A percentile compares a stretch with the other conserved stretches of the same genome.
Evolutionary conservation across 2,888 invertebrate species (phyloP).

Genomic region (Eupeodes luniger): DNA sequence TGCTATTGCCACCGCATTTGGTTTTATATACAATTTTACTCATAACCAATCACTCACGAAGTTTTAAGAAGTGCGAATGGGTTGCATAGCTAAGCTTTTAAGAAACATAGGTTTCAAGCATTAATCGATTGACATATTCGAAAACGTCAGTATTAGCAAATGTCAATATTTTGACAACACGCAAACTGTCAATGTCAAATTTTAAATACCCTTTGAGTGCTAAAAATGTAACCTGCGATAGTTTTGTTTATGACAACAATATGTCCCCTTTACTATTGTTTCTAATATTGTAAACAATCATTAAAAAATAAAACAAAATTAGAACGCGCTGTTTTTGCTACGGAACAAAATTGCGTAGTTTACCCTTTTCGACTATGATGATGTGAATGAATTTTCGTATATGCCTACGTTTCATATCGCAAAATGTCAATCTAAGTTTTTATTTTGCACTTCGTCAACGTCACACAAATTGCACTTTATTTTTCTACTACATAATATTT

Average conservation of each 20-base stretch:
- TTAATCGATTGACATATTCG: too few species aligned
- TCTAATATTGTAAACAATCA: background rate
- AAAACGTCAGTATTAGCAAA: too few species aligned
- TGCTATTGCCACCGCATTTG: background rate
- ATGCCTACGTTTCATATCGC: constrained; percentile 19
- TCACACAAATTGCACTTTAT: constrained; percentile 12
- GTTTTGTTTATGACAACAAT: background rate
- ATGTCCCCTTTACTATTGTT: background rate
- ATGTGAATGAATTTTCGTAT: constrained; percentile 37
- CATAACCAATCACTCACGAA: background rate
- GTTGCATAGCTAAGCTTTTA: background rate
- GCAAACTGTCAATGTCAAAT: too few species aligned
- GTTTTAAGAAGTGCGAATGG: background rate
- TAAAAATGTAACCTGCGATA: background rate
- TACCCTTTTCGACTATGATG: background rate
- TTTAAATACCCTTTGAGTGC: too few species aligned
- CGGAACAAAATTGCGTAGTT: constrained; percentile 39
- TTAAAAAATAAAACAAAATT: background rate
- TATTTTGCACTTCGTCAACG: constrained; percentile 26
- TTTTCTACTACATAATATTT: background rate
- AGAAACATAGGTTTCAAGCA: too few species aligned
- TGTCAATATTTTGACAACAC: too few species aligned
- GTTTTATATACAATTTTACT: constrained; percentile 7
- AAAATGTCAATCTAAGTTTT: constrained; percentile 39
- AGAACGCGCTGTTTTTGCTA: constrained; percentile 36